Conservation (phyloP, 2,888 invertebrate genomes). For the Latrodectus elegans region DNA sequence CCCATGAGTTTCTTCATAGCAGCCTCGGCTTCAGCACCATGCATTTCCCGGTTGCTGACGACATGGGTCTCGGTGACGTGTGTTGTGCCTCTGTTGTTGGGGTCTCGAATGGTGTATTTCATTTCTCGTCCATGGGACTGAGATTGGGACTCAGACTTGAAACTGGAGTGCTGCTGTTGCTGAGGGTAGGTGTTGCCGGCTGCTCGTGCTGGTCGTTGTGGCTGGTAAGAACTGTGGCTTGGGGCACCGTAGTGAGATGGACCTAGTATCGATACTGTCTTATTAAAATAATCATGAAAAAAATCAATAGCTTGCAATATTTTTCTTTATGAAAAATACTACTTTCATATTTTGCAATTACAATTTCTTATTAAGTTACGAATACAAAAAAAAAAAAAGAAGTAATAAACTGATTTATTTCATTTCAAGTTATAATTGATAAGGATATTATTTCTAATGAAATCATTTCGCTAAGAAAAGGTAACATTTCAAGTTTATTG, state of each 20-base stretch:
- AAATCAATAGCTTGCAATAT: not conserved
- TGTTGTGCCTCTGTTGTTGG: slow-evolving; percentile 56
- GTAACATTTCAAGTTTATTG: no score
- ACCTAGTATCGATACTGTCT: not conserved
- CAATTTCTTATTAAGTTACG: no score
- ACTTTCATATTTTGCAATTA: no score
- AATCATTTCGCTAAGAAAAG: no score
- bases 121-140: slow-evolving; percentile 58
- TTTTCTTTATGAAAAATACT: not conserved
- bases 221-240: slow-evolving; percentile 47
- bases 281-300: no score
- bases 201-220: slow-evolving; percentile 14
- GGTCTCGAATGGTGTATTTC: slow-evolving; percentile 65
- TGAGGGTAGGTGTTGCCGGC: slow-evolving; percentile 15
- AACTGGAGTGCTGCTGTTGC: slow-evolving; percentile 33
- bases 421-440: no score
- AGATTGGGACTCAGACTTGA: slow-evolving; percentile 29
- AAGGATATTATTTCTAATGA: no score
- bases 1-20: slow-evolving; percentile 68
- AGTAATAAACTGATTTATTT: no score
- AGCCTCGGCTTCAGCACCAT: slow-evolving; percentile 65
- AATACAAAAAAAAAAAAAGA: no score
- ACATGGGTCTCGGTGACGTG: slow-evolving; percentile 67
- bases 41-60: slow-evolving; percentile 63
- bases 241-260: slow-evolving; percentile 29